Conservation (phyloP, 2,797 vertebrate genomes). For the Spheniscus humboldti region DNA sequence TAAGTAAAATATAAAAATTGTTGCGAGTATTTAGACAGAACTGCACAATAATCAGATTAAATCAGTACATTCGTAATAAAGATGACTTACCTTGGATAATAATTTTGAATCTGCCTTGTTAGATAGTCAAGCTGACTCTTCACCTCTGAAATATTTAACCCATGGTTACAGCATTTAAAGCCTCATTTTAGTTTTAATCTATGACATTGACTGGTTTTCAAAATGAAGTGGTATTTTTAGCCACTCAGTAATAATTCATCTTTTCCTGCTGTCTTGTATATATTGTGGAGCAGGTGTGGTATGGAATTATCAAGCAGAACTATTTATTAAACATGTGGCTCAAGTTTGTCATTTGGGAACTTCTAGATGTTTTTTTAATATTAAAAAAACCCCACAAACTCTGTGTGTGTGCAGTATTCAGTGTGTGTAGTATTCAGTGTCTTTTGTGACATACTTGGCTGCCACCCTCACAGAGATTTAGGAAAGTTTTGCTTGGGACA, state of each 20-base stretch:
- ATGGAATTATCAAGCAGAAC: background rate
- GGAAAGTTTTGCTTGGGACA: background rate
- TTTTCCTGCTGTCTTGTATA: background rate
- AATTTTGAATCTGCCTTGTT: background rate
- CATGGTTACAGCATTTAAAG: background rate
- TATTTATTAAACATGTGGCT: background rate
- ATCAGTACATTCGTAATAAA: conserved; percentile 11
- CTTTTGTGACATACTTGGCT: background rate
- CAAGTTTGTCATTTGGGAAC: background rate
- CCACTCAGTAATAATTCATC: background rate
- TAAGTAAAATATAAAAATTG: conserved; percentile 24
- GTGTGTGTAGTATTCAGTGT: background rate
- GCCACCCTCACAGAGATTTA: background rate
- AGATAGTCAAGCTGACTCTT: background rate
- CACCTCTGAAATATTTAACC: background rate
- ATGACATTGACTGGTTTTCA: background rate
- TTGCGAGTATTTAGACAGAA: background rate
- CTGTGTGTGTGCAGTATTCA: background rate
- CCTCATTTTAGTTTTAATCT: background rate
- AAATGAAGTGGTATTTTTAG: conserved; percentile 11
- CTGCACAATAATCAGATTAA: background rate
- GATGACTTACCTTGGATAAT: background rate
- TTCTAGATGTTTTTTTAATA: background rate
- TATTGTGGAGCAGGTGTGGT: background rate
- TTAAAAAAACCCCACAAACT: background rate